Evolutionary conservation across 2,113 vertebrate species (phyloP), one percentile per base, ranked within the genome.

Genomic region (Lamprologus ornatipinnis): DNA sequence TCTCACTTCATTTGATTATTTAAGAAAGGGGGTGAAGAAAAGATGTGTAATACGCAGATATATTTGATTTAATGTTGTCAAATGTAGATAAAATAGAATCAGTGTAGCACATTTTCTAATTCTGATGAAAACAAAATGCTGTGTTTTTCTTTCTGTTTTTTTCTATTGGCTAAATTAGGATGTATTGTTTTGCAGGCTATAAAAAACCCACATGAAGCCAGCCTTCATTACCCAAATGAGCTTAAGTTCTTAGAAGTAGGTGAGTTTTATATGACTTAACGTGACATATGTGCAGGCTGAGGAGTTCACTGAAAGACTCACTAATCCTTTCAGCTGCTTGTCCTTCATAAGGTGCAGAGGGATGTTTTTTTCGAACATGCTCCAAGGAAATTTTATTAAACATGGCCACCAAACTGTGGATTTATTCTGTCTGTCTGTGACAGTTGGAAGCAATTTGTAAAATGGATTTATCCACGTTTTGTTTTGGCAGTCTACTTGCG

Each of bases 211-310:
- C 88, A 87, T 92, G 86, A 91, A 81, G 90, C 93, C 86, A 93
- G 95, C 83, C 89, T 70, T 94, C 96, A 97, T 98, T 98, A 98
- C 92, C 94, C 94, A 97, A 98, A 98, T 97, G 95, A 97, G 98
- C 97, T 99, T 98, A 98, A 96, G 93, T 94, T 95, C 96, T 97
- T 97, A 93, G 86, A 92, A 88, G 89, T 91, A 92, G 93, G 95
- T 93, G 92, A 94, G 95, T 96, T 95, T 93, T 95, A 91, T 93
- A 94, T 93, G 93, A 90, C 90, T 89, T 94, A 94, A 88, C 85
- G 81, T 95, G 96, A 95, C 98, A 98, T 97, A 97, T 98, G 98
- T 96, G 94, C 95, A 95, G 91, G 94, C 88, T 90, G 68, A 81
- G 95, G 94, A 93, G 93, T 97, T 95, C 94, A 90, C 93, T 86